Base-by-base conservation (phyloP, 2,113 vertebrate genomes). In the Steatornis caripensis region DNA sequence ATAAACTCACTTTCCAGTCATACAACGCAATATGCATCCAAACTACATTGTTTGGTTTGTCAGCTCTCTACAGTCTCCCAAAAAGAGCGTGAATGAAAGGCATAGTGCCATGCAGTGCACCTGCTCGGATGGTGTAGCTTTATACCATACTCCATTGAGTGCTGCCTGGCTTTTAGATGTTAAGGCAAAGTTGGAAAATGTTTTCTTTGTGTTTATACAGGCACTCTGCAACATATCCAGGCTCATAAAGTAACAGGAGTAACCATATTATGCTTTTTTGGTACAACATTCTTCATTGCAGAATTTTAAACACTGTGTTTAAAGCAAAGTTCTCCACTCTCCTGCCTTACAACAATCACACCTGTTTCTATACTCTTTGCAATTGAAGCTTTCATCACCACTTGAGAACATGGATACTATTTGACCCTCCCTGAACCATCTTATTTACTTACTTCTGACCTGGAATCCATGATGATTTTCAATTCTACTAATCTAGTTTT, bases 371-470 rank as follows among this genome's bases (percentile, higher is more conserved):
- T 82, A 96, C 91, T 97, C 84, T 94, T 96, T 79, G 70, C 84
- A 97, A 91, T 93, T 97, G 94, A 96, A 84, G 75, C 92, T 98
- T 98, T 98, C 97, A 95, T 97, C 95, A 86, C 96, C 95, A 96
- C 94, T 96, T 92, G 90, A 97, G 69, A 97, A 98, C 95, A 70
- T 12, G 90, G 91, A 93, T 94, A 90, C 60, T 91, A 41, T 81
- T 94, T 91, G 93, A 91, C 87, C 95, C 96, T 87, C 96, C 58
- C 84, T 84, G 64, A 92, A 85, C 62, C 58, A 95, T 92, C 93
- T 97, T 97, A 97, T 96, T 97, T 97, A 94, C 62, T 87, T 97
- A 92, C 84, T 97, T 97, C 97, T 97, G 94, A 97, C 91, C 93
- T 91, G 58, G 62, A 96, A 96, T 93, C 83, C 71, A 77, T 81